Conservation (phyloP, 1,140 invertebrate species). For the Cotesia vestalis region DNA sequence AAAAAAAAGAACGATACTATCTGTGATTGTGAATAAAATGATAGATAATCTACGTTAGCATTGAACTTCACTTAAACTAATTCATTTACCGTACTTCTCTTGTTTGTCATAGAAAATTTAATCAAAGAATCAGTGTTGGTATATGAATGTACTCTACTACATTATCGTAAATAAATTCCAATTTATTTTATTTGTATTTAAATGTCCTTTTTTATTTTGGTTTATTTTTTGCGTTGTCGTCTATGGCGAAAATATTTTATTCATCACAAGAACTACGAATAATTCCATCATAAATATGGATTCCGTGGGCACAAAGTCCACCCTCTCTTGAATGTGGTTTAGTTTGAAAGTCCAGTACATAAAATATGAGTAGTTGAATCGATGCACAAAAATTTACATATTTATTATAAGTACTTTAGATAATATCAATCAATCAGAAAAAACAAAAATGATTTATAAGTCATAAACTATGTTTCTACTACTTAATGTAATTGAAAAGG, state of each 20-base stretch:
- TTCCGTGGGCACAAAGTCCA: constrained; percentile 1
- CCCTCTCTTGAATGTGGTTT: constrained; percentile 15
- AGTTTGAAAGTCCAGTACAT: not conserved
- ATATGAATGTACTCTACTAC: no score
- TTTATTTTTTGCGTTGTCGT: not conserved
- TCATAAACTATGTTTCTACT: no score
- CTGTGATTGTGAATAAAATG: not conserved
- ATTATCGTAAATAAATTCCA: no score
- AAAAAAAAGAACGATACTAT: not conserved
- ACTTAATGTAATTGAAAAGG: no score
- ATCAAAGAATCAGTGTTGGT: not conserved
- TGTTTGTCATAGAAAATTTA: not conserved
- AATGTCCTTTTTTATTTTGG: not conserved
- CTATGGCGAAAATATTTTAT: constrained; percentile 13
- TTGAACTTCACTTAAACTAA: not conserved
- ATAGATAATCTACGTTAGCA: not conserved
- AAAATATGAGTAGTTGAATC: constrained; percentile 16
- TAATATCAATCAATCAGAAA: constrained; percentile 4
- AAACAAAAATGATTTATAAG: not conserved
- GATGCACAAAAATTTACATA: constrained; percentile 14
- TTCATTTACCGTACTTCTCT: not conserved
- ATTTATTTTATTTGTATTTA: no score
- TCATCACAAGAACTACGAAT: constrained; percentile 4
- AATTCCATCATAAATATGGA: constrained; percentile 25
- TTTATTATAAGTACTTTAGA: not conserved